Evolutionary conservation across 2,797 vertebrate genomes (phyloP).

Genomic region (Crenichthys baileyi): DNA sequence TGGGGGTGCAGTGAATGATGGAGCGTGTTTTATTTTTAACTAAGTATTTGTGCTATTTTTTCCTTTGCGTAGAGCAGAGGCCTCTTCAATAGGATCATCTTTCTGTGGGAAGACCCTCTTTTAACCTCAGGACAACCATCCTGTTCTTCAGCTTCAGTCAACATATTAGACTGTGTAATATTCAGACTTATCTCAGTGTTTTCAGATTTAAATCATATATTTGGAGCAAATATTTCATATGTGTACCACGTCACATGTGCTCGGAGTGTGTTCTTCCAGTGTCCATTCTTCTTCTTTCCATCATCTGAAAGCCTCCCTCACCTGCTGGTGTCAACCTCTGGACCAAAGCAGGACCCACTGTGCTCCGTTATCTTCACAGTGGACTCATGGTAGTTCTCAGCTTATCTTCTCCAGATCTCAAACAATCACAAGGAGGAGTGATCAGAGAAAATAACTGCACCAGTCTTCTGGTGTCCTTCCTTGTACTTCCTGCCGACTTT

Average conservation of each 20-base stretch:
- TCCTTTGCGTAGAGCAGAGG: constrained; percentile 53
- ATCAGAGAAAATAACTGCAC: too few species aligned
- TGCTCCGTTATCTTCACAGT: too few species aligned
- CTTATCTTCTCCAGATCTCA: too few species aligned
- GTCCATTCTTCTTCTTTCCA: background rate
- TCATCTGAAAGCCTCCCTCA: background rate
- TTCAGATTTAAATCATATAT: background rate
- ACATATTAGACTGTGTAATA: background rate
- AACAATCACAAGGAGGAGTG: too few species aligned
- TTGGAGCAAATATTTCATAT: background rate
- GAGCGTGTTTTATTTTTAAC: constrained; percentile 66
- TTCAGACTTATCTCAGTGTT: background rate
- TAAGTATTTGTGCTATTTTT: constrained; percentile 66
- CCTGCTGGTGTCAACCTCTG: too few species aligned
- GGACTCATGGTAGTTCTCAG: too few species aligned
- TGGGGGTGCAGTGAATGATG: constrained; percentile 48
- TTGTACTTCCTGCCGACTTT: too few species aligned
- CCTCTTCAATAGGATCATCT: constrained; percentile 46
- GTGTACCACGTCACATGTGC: too few species aligned
- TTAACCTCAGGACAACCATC: constrained; percentile 1
- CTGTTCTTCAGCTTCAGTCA: constrained; percentile 8
- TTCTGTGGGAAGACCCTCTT: constrained; percentile 20
- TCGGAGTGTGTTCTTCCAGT: too few species aligned
- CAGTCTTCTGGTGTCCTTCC: too few species aligned
- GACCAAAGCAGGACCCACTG: too few species aligned